Base-by-base conservation (phyloP, 1,140 invertebrate genomes). In the Panulirus ornatus region DNA sequence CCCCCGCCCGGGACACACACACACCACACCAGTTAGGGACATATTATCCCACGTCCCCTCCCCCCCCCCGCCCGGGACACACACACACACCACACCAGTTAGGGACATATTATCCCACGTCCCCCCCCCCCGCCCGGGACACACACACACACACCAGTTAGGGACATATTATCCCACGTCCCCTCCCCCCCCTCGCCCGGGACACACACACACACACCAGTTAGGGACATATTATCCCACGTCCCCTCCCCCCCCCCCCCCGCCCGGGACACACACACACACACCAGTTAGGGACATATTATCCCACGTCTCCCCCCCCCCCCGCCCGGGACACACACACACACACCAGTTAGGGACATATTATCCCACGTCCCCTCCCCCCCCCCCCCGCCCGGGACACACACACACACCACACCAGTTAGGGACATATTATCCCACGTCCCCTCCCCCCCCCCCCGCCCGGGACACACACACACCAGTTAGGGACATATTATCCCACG, bases 371-470 rank as follows among this genome's bases (percentile, higher is more conserved):
- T 27, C n/a, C 40, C 0, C 6, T 40, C 0, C 70, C 1, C 27
- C 27, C n/a, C n/a, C n/a, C n/a, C 70, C 22, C 73, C 22, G 6
- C 9, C 73, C 9, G 16, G 19, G 0, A n/a, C 14, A 5, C 22
- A 42, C 75, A 78, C 75, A 44, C 75, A 38, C 42, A 78, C n/a
- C n/a, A n/a, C 75, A 78, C 40, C n/a, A n/a, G n/a, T n/a, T n/a
- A n/a, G n/a, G n/a, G 40, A 30, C 70, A 71, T 71, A 71, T 40
- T 19, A 76, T 40, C 36, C 73, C 30, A 47, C 40, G 22, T 27
- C n/a, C 40, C 0, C 6, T 40, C 0, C n/a, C n/a, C n/a, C n/a
- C n/a, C n/a, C n/a, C n/a, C n/a, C n/a, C n/a, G n/a, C n/a, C n/a
- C n/a, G n/a, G n/a, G n/a, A n/a, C n/a, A n/a, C n/a, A n/a, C n/a